These are phyloP conservation scores for Toxotes chatareus DNA, from an alignment of 2,113 vertebrate species.

Conservation along the genomic window DNA sequence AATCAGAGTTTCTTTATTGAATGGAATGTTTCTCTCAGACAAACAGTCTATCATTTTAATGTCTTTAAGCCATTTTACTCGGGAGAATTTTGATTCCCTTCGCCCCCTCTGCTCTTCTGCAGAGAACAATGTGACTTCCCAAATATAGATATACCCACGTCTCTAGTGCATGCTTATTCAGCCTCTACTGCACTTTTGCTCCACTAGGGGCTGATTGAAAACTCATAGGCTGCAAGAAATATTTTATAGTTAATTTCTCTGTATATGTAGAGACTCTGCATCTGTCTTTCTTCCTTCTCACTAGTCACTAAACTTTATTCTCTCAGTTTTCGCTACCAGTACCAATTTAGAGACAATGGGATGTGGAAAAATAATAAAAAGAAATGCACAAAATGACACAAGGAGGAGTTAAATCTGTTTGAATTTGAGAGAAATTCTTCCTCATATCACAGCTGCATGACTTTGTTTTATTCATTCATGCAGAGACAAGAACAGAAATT, in stretches of 20 bases:
- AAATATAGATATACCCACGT: slow-evolving; percentile 12
- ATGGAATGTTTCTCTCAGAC: neutral
- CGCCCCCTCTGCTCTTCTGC: neutral
- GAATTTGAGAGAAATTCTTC: neutral
- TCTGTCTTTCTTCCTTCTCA: neutral
- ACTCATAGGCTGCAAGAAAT: neutral
- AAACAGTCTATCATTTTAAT: slow-evolving; percentile 8
- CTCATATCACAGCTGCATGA: neutral
- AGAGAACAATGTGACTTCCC: neutral
- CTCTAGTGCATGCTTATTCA: neutral
- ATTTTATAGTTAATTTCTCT: too few relatives aligned
- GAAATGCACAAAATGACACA: too few relatives aligned
- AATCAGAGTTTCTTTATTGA: neutral
- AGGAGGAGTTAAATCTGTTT: neutral
- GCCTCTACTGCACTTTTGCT: neutral
- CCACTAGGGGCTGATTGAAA: slow-evolving; percentile 1
- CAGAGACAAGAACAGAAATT: neutral
- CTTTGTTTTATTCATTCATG: too few relatives aligned
- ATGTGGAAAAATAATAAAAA: neutral
- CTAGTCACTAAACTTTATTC: too few relatives aligned
- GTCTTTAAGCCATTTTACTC: slow-evolving; percentile 28
- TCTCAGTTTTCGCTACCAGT: too few relatives aligned
- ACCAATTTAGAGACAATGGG: neutral
- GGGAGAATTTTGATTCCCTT: neutral
- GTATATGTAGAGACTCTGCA: too few relatives aligned